Evolutionary conservation across 2,888 invertebrate genomes (phyloP).

Genomic region (Himalopsyche anomala): DNA sequence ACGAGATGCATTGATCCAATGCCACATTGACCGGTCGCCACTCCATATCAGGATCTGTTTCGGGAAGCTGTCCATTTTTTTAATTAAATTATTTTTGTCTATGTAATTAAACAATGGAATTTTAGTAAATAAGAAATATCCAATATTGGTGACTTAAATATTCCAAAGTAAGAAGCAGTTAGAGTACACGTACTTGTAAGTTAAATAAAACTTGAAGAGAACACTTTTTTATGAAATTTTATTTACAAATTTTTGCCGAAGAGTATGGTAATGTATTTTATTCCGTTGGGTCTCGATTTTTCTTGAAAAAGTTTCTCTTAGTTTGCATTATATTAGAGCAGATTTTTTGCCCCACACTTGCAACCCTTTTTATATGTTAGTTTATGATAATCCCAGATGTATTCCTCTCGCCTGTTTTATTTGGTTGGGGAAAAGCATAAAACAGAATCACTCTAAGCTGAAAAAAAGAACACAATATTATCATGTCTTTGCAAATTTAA

Average conservation of each 20-base stretch:
- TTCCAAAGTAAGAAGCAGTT: neutral
- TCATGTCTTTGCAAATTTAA: neutral
- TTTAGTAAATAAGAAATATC: no score
- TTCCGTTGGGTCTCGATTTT: conserved; percentile 18
- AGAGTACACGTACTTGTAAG: neutral
- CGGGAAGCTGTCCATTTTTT: no score
- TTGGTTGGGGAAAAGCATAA: neutral
- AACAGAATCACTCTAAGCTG: neutral
- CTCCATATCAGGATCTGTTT: no score
- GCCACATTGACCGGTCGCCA: no score
- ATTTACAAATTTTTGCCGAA: neutral
- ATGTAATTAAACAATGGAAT: no score
- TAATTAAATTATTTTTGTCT: no score
- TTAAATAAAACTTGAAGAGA: neutral
- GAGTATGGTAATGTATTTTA: conserved; percentile 7
- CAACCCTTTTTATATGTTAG: neutral
- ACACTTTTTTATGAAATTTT: neutral
- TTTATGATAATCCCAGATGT: conserved; percentile 16
- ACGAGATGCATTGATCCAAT: no score
- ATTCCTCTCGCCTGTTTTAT: neutral
- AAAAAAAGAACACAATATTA: neutral
- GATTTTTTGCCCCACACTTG: neutral
- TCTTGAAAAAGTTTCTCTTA: neutral
- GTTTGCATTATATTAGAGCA: neutral
- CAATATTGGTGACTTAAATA: no score